phyloP scores from a whole-genome alignment of 2,113 vertebrate species.

The Lamprotornis superbus region DNA sequence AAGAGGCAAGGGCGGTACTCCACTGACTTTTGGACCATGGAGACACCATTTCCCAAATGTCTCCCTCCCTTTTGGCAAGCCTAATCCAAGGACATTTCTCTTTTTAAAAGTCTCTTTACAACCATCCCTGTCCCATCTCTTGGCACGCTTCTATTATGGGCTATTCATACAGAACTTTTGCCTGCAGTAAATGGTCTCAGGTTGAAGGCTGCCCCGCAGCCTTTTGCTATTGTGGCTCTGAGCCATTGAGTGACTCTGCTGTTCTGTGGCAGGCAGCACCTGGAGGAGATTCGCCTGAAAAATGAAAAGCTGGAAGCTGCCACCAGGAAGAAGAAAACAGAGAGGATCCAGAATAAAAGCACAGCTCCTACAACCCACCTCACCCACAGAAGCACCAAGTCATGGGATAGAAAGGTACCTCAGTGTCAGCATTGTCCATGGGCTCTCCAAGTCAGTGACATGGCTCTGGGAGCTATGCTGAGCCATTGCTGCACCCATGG shows the following conservation, averaged over 20 bases:
- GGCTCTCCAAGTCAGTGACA: background rate
- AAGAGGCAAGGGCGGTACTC: background rate
- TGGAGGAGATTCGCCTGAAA: slow-evolving; percentile 74
- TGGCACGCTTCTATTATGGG: background rate
- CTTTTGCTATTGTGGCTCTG: background rate
- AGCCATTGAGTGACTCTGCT: background rate
- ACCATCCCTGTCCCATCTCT: background rate
- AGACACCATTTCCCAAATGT: background rate
- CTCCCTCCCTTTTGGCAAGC: background rate
- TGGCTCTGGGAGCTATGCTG: background rate
- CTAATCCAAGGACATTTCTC: background rate
- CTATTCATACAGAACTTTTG: background rate
- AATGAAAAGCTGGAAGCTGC: slow-evolving; percentile 59
- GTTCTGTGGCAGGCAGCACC: slow-evolving; percentile 70
- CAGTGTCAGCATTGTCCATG: background rate
- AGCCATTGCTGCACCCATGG: accelerated
- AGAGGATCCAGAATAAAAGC: background rate
- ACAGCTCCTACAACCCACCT: background rate
- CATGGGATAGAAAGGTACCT: slow-evolving; percentile 57
- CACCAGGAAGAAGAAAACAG: slow-evolving; percentile 44
- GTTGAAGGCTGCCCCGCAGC: background rate
- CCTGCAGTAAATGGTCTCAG: background rate
- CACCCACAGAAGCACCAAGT: background rate
- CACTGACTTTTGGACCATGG: background rate
- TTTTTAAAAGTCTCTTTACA: background rate